phyloP scores from a whole-genome alignment of 1,140 invertebrate species.

The Schmidtea mediterranea region DNA sequence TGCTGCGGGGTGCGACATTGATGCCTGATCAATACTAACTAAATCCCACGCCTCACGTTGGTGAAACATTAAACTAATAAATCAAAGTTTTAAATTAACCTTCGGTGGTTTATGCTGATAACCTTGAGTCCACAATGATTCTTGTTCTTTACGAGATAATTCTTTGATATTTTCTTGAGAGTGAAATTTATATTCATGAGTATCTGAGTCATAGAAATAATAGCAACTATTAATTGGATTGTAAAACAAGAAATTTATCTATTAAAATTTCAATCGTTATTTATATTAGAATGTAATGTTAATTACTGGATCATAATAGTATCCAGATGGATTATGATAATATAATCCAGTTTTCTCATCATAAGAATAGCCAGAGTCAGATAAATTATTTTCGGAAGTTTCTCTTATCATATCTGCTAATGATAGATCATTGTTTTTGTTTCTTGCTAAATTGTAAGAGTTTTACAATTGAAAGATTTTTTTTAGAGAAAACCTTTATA shows the following conservation, averaged over 20 bases:
- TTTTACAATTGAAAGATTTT: too few species aligned
- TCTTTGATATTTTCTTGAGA: background rate
- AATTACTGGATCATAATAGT: constrained; percentile 5
- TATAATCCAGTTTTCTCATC: constrained; percentile 3
- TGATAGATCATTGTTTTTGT: background rate
- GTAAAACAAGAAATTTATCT: constrained; percentile 1
- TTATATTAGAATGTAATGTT: background rate
- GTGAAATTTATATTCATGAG: background rate
- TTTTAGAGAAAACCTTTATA: too few species aligned
- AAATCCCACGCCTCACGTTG: too few species aligned
- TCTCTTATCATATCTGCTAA: background rate
- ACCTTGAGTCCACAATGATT: too few species aligned
- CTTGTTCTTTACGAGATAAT: background rate
- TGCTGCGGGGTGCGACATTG: too few species aligned
- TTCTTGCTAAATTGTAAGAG: background rate
- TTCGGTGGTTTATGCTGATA: too few species aligned
- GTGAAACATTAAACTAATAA: too few species aligned
- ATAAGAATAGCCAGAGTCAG: background rate
- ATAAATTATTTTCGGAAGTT: background rate
- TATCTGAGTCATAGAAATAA: background rate
- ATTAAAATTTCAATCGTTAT: background rate
- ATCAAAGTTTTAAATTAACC: too few species aligned
- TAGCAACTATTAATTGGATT: background rate
- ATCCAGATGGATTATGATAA: background rate
- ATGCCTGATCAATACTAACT: too few species aligned